A percentile compares a stretch with the other conserved stretches of the same genome.
These are phyloP conservation scores for Labia minor DNA, from an alignment of 2,888 invertebrate species.

Conservation along the genomic window DNA sequence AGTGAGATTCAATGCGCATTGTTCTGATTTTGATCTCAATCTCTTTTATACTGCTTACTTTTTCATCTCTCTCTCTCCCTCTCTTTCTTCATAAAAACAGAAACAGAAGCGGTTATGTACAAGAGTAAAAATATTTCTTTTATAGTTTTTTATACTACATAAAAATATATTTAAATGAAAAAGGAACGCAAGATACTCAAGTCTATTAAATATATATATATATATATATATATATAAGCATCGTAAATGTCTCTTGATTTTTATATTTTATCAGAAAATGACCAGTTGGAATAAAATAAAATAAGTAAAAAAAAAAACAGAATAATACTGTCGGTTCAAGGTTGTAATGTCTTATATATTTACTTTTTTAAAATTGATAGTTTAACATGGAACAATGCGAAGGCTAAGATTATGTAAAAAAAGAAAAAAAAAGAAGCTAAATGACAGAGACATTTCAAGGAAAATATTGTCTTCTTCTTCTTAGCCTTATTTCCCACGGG, in stretches of 20 bases:
- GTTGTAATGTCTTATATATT: neutral
- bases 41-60: too few species aligned
- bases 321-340: constrained; percentile 1
- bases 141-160: too few species aligned
- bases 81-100: neutral
- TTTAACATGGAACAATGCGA: neutral
- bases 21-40: neutral
- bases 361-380: neutral
- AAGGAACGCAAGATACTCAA: neutral
- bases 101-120: constrained; percentile 4
- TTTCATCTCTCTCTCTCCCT: too few species aligned
- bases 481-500: too few species aligned
- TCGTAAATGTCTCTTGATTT: constrained; percentile 1
- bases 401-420: neutral
- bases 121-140: neutral
- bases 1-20: neutral
- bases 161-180: too few species aligned
- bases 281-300: too few species aligned
- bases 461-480: too few species aligned
- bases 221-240: too few species aligned
- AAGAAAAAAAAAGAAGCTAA: neutral
- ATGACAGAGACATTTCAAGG: too few species aligned
- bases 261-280: constrained; percentile 13
- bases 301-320: too few species aligned
- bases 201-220: constrained; percentile 13